phyloP scores from a whole-genome alignment of 2,888 invertebrate species.

The Drosophila lutescens region DNA sequence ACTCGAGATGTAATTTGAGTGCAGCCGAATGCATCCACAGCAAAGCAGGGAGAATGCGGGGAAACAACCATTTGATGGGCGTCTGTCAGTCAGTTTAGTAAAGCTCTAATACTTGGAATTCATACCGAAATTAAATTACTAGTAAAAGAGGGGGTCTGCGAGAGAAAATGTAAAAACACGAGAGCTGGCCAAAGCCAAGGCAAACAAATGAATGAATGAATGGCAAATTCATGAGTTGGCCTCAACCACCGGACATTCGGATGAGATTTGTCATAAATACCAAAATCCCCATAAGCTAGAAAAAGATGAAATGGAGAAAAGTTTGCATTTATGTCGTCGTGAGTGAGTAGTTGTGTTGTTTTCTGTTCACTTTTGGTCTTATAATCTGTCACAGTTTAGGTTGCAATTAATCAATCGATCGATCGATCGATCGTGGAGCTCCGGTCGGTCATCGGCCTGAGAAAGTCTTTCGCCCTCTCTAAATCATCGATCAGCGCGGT shows the following conservation, averaged over 20 bases:
- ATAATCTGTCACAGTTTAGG: conserved; percentile 6
- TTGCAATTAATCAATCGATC: conserved; percentile 25
- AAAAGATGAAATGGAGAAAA: not conserved
- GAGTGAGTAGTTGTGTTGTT: conserved; percentile 17
- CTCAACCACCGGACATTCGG: not conserved
- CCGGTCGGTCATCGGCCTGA: conserved; percentile 44
- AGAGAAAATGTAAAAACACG: no score
- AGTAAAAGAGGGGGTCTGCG: not conserved
- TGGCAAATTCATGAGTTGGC: conserved; percentile 20
- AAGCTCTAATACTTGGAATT: no score
- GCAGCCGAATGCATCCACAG: conserved; percentile 67
- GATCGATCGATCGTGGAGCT: conserved; percentile 8
- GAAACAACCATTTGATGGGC: not conserved
- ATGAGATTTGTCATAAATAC: conserved; percentile 22
- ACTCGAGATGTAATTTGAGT: conserved; percentile 73
- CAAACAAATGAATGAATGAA: conserved; percentile 37
- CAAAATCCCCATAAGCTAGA: conserved; percentile 7
- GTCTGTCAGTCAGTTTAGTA: no score
- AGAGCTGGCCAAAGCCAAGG: no score
- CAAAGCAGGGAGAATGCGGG: conserved; percentile 22
- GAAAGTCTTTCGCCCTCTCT: conserved; percentile 29
- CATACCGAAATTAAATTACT: no score
- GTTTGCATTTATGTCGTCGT: conserved; percentile 1
- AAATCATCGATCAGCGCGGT: conserved; percentile 16
- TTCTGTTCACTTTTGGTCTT: not conserved